A percentile compares a stretch with the other conserved stretches of the same genome.
These are phyloP conservation scores for Platichthys flesus DNA, from an alignment of 2,113 vertebrate genomes.

Conservation along the genomic window DNA sequence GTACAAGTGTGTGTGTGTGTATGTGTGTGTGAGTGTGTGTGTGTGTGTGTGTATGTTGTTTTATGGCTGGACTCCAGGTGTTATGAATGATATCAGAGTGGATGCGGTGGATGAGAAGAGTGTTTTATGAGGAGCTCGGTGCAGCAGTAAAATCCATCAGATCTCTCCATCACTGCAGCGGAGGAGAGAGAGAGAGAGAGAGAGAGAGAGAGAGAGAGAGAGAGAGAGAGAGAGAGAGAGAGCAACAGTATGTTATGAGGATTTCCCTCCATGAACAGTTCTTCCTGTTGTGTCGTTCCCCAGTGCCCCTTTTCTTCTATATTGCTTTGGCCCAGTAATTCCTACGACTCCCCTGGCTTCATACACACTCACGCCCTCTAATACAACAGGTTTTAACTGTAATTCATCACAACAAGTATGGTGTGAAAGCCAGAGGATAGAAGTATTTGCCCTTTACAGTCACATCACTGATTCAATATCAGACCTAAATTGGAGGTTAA, in stretches of 20 bases:
- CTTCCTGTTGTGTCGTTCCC: constrained; percentile 40
- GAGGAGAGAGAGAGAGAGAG: constrained; percentile 3
- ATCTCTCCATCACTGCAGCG: constrained; percentile 58
- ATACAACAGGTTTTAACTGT: constrained; percentile 23
- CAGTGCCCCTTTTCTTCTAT: constrained; percentile 39
- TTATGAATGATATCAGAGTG: constrained; percentile 77
- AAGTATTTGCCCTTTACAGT: constrained; percentile 2
- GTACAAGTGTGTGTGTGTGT: constrained; percentile 1
- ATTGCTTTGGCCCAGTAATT: constrained; percentile 57
- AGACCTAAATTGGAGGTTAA: constrained; percentile 18
- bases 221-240: not conserved
- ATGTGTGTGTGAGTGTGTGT: not conserved
- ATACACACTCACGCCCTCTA: not conserved
- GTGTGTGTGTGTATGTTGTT: constrained; percentile 39
- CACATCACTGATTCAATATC: constrained; percentile 14
- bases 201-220: not conserved
- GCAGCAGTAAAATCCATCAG: constrained; percentile 73
- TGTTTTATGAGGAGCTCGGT: constrained; percentile 72
- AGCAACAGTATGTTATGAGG: constrained; percentile 34
- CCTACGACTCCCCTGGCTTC: constrained; percentile 23
- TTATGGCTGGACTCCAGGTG: constrained; percentile 74
- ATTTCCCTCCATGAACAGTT: constrained; percentile 61
- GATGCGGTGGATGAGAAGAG: constrained; percentile 65
- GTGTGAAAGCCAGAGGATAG: constrained; percentile 4
- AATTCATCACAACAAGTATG: constrained; percentile 28